Percentiles rank a stretch among this genome's conserved stretches.
Evolutionary conservation across 1,140 invertebrate species (phyloP).

Genomic region (Drosophila melanica): DNA sequence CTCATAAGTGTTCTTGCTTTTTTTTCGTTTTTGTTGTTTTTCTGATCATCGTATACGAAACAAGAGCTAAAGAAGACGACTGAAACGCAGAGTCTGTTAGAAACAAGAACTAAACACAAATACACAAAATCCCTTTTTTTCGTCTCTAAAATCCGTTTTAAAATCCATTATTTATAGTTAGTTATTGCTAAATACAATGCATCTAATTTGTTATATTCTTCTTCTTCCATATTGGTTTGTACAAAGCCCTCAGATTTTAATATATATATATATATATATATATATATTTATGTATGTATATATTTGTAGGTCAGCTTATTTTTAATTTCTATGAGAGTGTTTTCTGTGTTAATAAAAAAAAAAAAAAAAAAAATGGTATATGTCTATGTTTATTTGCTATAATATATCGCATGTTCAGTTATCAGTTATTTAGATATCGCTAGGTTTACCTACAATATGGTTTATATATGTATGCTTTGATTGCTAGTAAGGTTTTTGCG

Average conservation of each 20-base stretch:
- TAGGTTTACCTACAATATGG: slow-evolving; percentile 57
- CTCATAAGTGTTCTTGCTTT: slow-evolving; percentile 20
- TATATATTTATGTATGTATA: slow-evolving; percentile 14
- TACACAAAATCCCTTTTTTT: not conserved
- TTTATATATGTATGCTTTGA: slow-evolving; percentile 63
- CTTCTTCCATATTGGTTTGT: slow-evolving; percentile 20
- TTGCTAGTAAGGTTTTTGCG: slow-evolving; percentile 80
- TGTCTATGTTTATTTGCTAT: slow-evolving; percentile 54
- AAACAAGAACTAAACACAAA: not conserved
- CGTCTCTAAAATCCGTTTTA: slow-evolving; percentile 9
- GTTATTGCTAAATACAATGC: slow-evolving; percentile 40
- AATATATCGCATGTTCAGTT: slow-evolving; percentile 59
- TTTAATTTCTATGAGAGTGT: slow-evolving; percentile 69
- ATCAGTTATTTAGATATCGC: slow-evolving; percentile 46
- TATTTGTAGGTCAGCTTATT: slow-evolving; percentile 28
- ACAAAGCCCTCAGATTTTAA: slow-evolving; percentile 23
- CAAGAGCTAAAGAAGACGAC: not conserved
- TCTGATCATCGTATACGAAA: slow-evolving; percentile 2
- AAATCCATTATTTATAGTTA: slow-evolving; percentile 40
- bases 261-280: not conserved
- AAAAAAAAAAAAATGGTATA: slow-evolving; percentile 32
- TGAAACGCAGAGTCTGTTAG: slow-evolving; percentile 39
- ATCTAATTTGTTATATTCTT: slow-evolving; percentile 21
- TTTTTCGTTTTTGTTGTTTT: not conserved
- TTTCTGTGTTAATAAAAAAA: slow-evolving; percentile 35